These are phyloP conservation scores for Portevinia maculata DNA, from an alignment of 2,888 invertebrate genomes.

Conservation along the genomic window DNA sequence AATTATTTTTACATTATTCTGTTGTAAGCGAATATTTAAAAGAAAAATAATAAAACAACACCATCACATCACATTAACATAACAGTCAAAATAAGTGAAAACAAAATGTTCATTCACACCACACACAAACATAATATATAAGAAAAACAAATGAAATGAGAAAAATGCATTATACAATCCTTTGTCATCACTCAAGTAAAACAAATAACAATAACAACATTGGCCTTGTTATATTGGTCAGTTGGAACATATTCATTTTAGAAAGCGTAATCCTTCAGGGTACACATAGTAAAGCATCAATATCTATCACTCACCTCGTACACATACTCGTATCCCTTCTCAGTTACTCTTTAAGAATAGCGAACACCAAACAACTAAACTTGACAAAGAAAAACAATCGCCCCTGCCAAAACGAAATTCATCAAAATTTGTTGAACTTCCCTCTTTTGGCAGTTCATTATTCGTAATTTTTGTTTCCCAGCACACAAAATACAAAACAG, in stretches of 20 bases:
- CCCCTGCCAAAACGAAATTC: slow-evolving; percentile 11
- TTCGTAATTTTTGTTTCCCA: background rate
- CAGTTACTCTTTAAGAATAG: background rate
- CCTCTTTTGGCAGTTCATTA: slow-evolving; percentile 17
- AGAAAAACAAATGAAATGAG: background rate
- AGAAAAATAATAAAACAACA: slow-evolving; percentile 23
- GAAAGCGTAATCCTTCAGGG: background rate
- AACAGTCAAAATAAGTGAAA: slow-evolving; percentile 2
- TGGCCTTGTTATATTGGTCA: slow-evolving; percentile 10
- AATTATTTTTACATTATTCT: slow-evolving; percentile 11
- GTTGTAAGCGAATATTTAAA: slow-evolving; percentile 15
- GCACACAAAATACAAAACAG: background rate
- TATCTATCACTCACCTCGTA: slow-evolving; percentile 51
- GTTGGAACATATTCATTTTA: slow-evolving; percentile 32
- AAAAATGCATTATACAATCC: slow-evolving; percentile 12
- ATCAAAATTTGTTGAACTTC: slow-evolving; percentile 23
- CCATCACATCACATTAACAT: slow-evolving; percentile 52
- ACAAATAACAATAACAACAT: slow-evolving; percentile 32
- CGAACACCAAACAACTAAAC: slow-evolving; percentile 2
- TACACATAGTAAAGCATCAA: background rate
- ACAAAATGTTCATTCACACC: background rate
- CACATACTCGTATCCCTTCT: slow-evolving; percentile 6
- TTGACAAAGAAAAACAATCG: slow-evolving; percentile 2
- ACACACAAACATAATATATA: slow-evolving; percentile 8
- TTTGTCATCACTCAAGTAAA: slow-evolving; percentile 24